A percentile compares a stretch with the other conserved stretches of the same genome.
Evolutionary conservation across 2,797 vertebrate species (phyloP).

Genomic region (Cryptoblepharus egeriae): DNA sequence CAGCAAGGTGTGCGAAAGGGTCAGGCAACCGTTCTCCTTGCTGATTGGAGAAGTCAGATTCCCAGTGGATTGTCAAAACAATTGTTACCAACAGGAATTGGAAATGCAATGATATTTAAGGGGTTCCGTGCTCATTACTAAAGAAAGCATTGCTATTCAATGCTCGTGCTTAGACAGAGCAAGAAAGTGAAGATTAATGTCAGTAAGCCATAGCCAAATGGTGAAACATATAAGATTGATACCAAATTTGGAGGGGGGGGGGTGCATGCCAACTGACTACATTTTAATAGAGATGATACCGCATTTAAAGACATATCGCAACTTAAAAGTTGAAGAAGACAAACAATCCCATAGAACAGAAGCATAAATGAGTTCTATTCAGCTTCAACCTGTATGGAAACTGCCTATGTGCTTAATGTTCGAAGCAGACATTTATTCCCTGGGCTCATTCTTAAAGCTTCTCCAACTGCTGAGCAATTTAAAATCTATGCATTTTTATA

Average conservation of each 20-base stretch:
- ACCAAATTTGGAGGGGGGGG: neutral
- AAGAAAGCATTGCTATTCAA: slow-evolving; percentile 38
- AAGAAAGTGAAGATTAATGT: slow-evolving; percentile 64
- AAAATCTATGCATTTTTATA: slow-evolving; percentile 70
- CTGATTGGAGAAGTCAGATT: neutral
- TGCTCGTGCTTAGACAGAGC: slow-evolving; percentile 1
- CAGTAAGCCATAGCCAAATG: slow-evolving; percentile 49
- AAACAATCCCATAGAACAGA: slow-evolving; percentile 33
- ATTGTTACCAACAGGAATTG: accelerated
- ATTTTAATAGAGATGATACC: slow-evolving; percentile 60
- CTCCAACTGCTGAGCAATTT: slow-evolving; percentile 60
- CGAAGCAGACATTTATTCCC: slow-evolving; percentile 59
- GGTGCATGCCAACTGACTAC: slow-evolving; percentile 40
- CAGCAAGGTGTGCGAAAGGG: neutral
- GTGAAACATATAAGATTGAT: slow-evolving; percentile 58
- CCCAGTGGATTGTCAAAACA: neutral
- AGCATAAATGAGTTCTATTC: slow-evolving; percentile 51
- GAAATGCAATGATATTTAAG: neutral
- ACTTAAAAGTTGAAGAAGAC: slow-evolving; percentile 52
- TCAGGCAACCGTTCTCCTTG: slow-evolving; percentile 3
- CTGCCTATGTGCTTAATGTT: slow-evolving; percentile 41
- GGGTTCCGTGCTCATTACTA: slow-evolving; percentile 13
- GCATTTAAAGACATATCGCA: slow-evolving; percentile 48
- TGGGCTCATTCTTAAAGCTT: slow-evolving; percentile 55
- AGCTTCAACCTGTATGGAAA: slow-evolving; percentile 45